Conservation (phyloP, 2,797 vertebrate genomes). For the Halcyon leucocephala region DNA sequence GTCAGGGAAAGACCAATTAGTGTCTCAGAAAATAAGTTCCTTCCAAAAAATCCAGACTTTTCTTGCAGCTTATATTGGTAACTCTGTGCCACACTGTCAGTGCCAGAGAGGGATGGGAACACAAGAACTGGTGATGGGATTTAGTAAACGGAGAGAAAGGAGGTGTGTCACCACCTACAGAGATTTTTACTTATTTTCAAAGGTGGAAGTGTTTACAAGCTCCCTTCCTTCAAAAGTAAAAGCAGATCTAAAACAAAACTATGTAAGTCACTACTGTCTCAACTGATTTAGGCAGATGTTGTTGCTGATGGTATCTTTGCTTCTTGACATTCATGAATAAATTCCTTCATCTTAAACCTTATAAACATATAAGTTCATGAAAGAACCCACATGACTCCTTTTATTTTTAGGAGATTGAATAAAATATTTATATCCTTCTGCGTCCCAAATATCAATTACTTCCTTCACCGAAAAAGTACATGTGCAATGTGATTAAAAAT, state of each 20-base stretch:
- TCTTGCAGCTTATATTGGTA: neutral
- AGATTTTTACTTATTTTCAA: slow-evolving; percentile 37
- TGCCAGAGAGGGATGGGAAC: neutral
- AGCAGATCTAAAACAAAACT: slow-evolving; percentile 48
- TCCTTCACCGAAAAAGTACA: slow-evolving; percentile 35
- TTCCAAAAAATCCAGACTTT: neutral
- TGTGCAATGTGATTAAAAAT: slow-evolving; percentile 71
- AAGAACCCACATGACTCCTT: slow-evolving; percentile 58
- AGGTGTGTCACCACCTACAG: neutral
- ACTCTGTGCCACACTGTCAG: neutral
- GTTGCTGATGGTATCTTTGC: slow-evolving; percentile 37
- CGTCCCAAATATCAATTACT: slow-evolving; percentile 73
- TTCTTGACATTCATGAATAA: slow-evolving; percentile 69
- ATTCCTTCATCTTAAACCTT: slow-evolving; percentile 67
- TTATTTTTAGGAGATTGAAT: slow-evolving; percentile 75
- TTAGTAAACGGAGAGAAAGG: neutral
- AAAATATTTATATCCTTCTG: slow-evolving; percentile 73
- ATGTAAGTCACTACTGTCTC: slow-evolving; percentile 36
- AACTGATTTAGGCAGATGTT: slow-evolving; percentile 54
- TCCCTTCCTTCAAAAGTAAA: slow-evolving; percentile 30
- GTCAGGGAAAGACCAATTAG: neutral
- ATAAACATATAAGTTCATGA: slow-evolving; percentile 57
- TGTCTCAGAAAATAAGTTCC: neutral
- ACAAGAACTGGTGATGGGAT: neutral
- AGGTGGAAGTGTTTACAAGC: neutral